Evolutionary conservation across 1,140 invertebrate genomes (phyloP), one percentile per base, ranked within the genome.

Genomic region (Calephelis nemesis): DNA sequence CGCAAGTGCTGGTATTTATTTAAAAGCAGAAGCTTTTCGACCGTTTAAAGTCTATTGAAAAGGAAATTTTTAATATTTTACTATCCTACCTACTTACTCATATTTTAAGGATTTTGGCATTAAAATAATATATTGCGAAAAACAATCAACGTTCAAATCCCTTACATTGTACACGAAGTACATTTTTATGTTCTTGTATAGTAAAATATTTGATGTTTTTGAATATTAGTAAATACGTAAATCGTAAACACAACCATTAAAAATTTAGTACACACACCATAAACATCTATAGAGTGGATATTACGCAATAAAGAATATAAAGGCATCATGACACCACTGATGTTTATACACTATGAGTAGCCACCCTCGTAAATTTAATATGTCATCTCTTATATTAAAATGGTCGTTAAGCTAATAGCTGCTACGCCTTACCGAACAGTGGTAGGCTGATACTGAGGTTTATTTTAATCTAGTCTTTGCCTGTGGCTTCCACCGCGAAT

Each of bases 381-480:
- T 86, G 83, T 91, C 86, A 90, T 88, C 86, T 87, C 77, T 81
- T 86, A 84, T 89, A 91, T 88, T 87, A 88, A 90, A 90, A 88
- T 87, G 85, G 86, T 90, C 86, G 86, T 90, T 90, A 90, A 87
- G 84, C 83, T 88, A 88, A 88, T 90, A 88, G 86, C 83, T 76
- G 73, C 82, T 82, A 77, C 82, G 80, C 84, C 79, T 82, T 77
- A 74, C 72, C 78, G 76, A 74, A 79, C 74, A 79, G 74, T 83
- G 81, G 85, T 85, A 83, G 78, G 81, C 83, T 81, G 81, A 84
- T 81, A 67, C 75, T 71, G 77, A 70, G 74, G 64, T 75, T 84
- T 75, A 80, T 75, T 83, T 85, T 78, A 73, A 79, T 78, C 8
- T 9, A 9, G 8, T 45, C 7, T 45, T 3, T 9, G 6, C 8